A percentile compares a stretch with the other conserved stretches of the same genome.
These are phyloP conservation scores for Oreonectes daqikongensis DNA, from an alignment of 2,797 vertebrate genomes.

Conservation along the genomic window DNA sequence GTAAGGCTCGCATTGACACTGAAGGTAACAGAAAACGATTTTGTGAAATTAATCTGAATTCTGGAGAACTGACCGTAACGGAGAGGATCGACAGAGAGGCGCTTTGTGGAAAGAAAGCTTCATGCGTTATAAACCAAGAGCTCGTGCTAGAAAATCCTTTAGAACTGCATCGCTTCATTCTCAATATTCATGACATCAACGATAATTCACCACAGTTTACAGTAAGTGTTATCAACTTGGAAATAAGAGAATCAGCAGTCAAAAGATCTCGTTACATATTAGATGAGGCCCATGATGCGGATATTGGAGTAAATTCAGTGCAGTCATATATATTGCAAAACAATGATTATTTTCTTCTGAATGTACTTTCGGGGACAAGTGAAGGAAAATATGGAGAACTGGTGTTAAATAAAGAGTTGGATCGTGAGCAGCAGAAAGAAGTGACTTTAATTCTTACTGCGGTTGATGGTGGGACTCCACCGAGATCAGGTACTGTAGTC, in stretches of 20 bases:
- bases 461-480: background rate
- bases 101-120: slow-evolving; percentile 54
- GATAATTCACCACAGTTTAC: slow-evolving; percentile 62
- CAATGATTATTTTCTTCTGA: slow-evolving; percentile 63
- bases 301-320: slow-evolving; percentile 65
- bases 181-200: slow-evolving; percentile 45
- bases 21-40: slow-evolving; percentile 59
- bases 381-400: slow-evolving; percentile 38
- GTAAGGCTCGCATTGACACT: slow-evolving; percentile 62
- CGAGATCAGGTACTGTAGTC: background rate
- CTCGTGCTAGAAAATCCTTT: slow-evolving; percentile 28
- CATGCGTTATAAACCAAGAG: slow-evolving; percentile 14
- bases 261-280: slow-evolving; percentile 61
- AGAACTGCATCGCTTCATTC: slow-evolving; percentile 9
- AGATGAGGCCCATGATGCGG: slow-evolving; percentile 63
- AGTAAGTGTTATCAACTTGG: slow-evolving; percentile 60
- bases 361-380: slow-evolving; percentile 27
- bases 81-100: slow-evolving; percentile 66
- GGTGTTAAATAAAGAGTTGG: slow-evolving; percentile 25
- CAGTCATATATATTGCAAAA: slow-evolving; percentile 61
- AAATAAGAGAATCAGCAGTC: slow-evolving; percentile 61
- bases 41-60: slow-evolving; percentile 64
- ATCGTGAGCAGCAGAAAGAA: slow-evolving; percentile 7
- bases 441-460: slow-evolving; percentile 46
- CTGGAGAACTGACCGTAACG: slow-evolving; percentile 62